Evolutionary conservation across 2,797 vertebrate species (phyloP).

Genomic region (Aulostomus chinensis): DNA sequence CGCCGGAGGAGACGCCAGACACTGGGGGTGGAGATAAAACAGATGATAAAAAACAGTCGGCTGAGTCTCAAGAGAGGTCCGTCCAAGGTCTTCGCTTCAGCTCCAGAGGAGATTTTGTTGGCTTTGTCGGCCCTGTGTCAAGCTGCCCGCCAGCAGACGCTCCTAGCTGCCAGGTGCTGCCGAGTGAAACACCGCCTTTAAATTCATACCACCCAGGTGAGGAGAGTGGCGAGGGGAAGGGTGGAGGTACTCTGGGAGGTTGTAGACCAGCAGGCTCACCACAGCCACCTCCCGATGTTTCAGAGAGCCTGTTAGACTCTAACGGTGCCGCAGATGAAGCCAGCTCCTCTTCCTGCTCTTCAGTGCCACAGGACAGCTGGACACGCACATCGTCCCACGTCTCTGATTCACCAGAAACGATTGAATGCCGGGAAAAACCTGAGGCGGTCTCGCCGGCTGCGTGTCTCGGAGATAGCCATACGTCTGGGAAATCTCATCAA

Average conservation of each 20-base stretch:
- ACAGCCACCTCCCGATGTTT: neutral
- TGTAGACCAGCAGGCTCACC: neutral
- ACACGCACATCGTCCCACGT: constrained; percentile 1
- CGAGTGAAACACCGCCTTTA: no score
- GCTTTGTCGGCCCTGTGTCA: constrained; percentile 41
- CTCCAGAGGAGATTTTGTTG: constrained; percentile 65
- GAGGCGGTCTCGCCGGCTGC: constrained; percentile 2
- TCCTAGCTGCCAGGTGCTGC: neutral
- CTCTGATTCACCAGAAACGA: constrained; percentile 6
- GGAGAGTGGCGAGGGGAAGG: constrained; percentile 9
- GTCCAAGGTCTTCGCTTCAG: constrained; percentile 51
- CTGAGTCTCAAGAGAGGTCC: neutral
- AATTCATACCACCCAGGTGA: constrained; percentile 4
- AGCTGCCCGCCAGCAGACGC: constrained; percentile 22
- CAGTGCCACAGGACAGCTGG: constrained; percentile 1
- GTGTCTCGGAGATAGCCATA: constrained; percentile 4
- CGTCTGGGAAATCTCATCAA: constrained; percentile 5
- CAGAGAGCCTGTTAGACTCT: neutral
- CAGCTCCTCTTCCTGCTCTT: neutral
- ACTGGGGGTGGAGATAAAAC: constrained; percentile 2
- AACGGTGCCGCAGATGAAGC: neutral
- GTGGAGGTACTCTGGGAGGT: no score
- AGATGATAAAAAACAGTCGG: constrained; percentile 10
- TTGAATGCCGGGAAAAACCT: neutral
- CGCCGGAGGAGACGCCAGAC: constrained; percentile 1